Evolutionary conservation across 1,140 invertebrate species (phyloP).

Genomic region (Mylabris phalerata): DNA sequence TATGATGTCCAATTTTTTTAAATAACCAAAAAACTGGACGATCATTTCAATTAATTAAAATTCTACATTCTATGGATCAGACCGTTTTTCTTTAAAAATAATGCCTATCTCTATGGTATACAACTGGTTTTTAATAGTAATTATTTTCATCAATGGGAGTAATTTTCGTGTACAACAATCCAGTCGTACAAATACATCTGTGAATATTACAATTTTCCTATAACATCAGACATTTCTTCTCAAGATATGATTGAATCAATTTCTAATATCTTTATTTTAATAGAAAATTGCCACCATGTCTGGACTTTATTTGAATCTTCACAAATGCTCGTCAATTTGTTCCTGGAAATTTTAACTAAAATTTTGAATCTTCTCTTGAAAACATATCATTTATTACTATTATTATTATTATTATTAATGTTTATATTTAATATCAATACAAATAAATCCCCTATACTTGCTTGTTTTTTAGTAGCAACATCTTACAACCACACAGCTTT

Average conservation of each 20-base stretch:
- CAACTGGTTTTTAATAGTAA: conserved; percentile 7
- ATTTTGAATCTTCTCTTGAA: too few relatives aligned
- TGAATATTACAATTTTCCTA: conserved; percentile 20
- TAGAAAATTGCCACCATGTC: conserved; percentile 26
- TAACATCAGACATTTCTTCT: conserved; percentile 9
- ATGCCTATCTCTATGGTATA: conserved; percentile 20
- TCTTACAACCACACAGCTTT: neutral
- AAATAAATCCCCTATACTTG: too few relatives aligned
- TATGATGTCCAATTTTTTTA: neutral
- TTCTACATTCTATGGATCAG: conserved; percentile 41
- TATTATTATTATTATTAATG: too few relatives aligned
- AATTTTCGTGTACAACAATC: conserved; percentile 11
- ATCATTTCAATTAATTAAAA: conserved; percentile 22
- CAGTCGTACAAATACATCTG: conserved; percentile 17
- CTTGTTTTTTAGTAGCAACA: too few relatives aligned
- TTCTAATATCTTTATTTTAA: conserved; percentile 26
- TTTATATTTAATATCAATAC: too few relatives aligned
- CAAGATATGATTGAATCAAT: conserved; percentile 21
- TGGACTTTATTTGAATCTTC: conserved; percentile 24
- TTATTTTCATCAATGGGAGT: neutral
- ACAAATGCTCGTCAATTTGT: conserved; percentile 19
- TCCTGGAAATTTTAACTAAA: conserved; percentile 7
- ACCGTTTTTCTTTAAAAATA: conserved; percentile 19
- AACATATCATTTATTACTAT: too few relatives aligned
- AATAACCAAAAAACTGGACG: neutral